These are phyloP conservation scores for Phenganax subtilis DNA, from an alignment of 92 coral and sea anemone genomes.

Conservation along the genomic window DNA sequence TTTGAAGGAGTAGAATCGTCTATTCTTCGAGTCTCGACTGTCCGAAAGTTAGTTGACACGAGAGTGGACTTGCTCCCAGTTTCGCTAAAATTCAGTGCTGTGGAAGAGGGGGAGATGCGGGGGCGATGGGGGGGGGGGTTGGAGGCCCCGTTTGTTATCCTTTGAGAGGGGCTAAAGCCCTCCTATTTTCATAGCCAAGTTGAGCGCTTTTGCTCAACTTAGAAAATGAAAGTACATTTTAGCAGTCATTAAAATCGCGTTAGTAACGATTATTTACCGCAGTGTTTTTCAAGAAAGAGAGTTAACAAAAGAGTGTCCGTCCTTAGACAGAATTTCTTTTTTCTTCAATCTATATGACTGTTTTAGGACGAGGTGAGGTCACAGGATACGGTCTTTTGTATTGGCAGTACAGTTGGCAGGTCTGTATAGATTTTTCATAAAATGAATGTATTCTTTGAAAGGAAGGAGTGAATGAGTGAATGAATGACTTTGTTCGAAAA, in stretches of 20 bases:
- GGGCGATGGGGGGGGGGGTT: too few species aligned
- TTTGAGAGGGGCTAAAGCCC: too few species aligned
- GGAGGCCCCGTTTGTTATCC: too few species aligned
- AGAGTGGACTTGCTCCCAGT: neutral
- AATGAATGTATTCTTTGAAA: neutral
- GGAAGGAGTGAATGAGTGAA: neutral
- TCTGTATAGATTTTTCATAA: conserved; percentile 35
- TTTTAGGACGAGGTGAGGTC: conserved; percentile 85
- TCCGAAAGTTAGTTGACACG: neutral
- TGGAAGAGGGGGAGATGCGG: too few species aligned
- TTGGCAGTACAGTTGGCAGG: conserved; percentile 92
- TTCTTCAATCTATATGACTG: neutral
- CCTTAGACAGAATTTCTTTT: neutral
- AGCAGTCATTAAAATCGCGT: too few species aligned
- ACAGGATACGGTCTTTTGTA: conserved; percentile 94
- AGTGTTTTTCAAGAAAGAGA: too few species aligned
- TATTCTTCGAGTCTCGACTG: too few species aligned
- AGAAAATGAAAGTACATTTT: neutral
- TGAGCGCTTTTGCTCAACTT: too few species aligned
- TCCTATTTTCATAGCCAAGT: too few species aligned
- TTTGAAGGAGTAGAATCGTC: too few species aligned
- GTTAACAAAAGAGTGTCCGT: too few species aligned
- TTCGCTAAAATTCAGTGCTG: neutral
- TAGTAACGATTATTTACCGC: too few species aligned
- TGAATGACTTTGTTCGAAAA: neutral